Percentiles rank a stretch among this genome's conserved stretches.
phyloP scores from a whole-genome alignment of 2,113 vertebrate species.

The Neopipo cinnamomea region DNA sequence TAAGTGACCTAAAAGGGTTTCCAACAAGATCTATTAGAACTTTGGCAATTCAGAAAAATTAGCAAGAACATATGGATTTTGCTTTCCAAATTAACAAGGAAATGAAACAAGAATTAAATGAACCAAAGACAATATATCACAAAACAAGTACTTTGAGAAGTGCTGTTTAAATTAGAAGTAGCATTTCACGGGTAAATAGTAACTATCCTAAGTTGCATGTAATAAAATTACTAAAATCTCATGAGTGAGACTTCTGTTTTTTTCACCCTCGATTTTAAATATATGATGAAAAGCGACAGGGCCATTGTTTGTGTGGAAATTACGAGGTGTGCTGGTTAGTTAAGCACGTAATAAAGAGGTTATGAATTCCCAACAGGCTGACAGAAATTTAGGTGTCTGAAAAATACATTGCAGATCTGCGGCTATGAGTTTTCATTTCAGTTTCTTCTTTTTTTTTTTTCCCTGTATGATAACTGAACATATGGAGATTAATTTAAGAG shows the following conservation, averaged over 20 bases:
- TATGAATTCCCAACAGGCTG: background rate
- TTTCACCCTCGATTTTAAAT: background rate
- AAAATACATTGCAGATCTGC: background rate
- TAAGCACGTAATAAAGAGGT: constrained; percentile 20
- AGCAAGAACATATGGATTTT: background rate
- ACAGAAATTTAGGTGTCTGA: constrained; percentile 13
- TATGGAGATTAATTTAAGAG: constrained; percentile 60
- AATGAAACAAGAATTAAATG: background rate
- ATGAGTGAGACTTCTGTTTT: background rate
- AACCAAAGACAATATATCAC: background rate
- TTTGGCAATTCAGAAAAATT: background rate
- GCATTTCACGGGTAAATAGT: background rate
- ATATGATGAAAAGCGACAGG: background rate
- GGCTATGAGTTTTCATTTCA: background rate
- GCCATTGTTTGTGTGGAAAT: background rate
- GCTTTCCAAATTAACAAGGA: background rate
- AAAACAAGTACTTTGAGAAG: background rate
- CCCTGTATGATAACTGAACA: constrained; percentile 17
- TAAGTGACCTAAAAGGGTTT: background rate
- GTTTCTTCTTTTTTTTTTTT: background rate
- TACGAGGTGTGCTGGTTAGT: background rate
- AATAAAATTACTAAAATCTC: background rate
- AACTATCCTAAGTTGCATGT: background rate
- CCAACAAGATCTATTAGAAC: background rate
- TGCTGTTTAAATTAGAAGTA: background rate